phyloP scores from a whole-genome alignment of 30 jellyfish, hydroid and myxozoan genomes.

The Aurelia aurita complex sp. Pacific region DNA sequence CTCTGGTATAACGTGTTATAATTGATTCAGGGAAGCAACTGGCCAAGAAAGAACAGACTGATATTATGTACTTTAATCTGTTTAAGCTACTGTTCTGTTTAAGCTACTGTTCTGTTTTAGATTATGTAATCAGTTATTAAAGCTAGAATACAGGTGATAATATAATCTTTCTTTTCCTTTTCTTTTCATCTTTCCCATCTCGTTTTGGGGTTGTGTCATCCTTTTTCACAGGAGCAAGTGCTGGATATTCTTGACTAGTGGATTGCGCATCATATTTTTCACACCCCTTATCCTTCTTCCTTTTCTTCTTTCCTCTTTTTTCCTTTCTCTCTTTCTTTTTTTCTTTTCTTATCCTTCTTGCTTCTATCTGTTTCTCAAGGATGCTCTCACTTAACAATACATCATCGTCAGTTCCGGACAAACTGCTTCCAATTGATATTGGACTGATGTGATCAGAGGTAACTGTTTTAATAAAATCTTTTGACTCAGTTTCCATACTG shows the following conservation, averaged over 20 bases:
- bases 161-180: not conserved
- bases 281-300: not conserved
- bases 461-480: not conserved
- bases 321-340: too few relatives aligned
- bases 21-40: too few relatives aligned
- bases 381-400: slow-evolving; percentile 7
- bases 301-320: not conserved
- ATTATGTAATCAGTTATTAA: too few relatives aligned
- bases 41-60: too few relatives aligned
- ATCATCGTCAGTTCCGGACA: not conserved
- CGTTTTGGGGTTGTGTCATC: slow-evolving; percentile 13
- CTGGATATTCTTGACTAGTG: slow-evolving; percentile 30
- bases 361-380: not conserved
- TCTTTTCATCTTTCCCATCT: slow-evolving; percentile 4
- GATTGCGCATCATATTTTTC: not conserved
- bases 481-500: not conserved
- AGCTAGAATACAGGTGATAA: slow-evolving; percentile 2
- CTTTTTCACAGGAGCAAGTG: not conserved
- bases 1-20: too few relatives aligned
- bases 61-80: too few relatives aligned
- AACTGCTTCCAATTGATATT: not conserved
- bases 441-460: not conserved
- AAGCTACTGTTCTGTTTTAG: too few relatives aligned
- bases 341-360: too few relatives aligned
- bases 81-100: too few relatives aligned